Percentiles rank a stretch among this genome's conserved stretches.
Conservation (phyloP, 1,140 invertebrate genomes). For the Panulirus ornatus region DNA sequence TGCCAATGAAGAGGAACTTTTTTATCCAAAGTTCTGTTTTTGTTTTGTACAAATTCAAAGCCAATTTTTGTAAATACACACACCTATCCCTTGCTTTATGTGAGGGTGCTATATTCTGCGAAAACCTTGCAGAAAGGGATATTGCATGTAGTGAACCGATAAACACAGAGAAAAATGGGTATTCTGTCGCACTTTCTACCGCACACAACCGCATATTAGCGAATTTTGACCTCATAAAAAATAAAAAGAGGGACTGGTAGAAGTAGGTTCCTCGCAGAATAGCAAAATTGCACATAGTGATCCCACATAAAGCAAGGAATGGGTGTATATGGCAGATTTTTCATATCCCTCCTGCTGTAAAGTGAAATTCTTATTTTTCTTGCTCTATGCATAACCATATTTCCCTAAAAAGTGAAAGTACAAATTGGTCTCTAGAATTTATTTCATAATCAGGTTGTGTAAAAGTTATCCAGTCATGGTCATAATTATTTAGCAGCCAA, state of each 20-base stretch:
- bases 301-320: too few relatives aligned
- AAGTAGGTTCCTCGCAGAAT: too few relatives aligned
- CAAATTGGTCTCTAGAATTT: conserved; percentile 43
- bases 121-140: too few relatives aligned
- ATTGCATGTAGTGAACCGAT: too few relatives aligned
- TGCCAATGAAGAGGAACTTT: conserved; percentile 30
- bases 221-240: too few relatives aligned
- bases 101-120: too few relatives aligned
- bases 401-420: conserved; percentile 47
- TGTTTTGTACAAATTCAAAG: conserved; percentile 55
- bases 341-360: conserved; percentile 27
- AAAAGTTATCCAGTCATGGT: conserved; percentile 29
- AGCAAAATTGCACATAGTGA: too few relatives aligned
- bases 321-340: conserved; percentile 29
- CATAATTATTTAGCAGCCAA: conserved; percentile 5
- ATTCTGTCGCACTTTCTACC: too few relatives aligned
- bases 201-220: too few relatives aligned
- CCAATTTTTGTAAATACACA: conserved; percentile 47
- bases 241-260: too few relatives aligned
- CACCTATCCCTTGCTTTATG: too few relatives aligned
- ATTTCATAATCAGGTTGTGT: conserved; percentile 42
- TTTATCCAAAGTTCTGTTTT: conserved; percentile 33
- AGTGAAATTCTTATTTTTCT: conserved; percentile 16
- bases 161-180: too few relatives aligned
- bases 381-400: conserved; percentile 8